Percentiles rank a stretch among this genome's conserved stretches.
Conservation (phyloP, 2,113 vertebrate species). For the Scartelaos histophorus region DNA sequence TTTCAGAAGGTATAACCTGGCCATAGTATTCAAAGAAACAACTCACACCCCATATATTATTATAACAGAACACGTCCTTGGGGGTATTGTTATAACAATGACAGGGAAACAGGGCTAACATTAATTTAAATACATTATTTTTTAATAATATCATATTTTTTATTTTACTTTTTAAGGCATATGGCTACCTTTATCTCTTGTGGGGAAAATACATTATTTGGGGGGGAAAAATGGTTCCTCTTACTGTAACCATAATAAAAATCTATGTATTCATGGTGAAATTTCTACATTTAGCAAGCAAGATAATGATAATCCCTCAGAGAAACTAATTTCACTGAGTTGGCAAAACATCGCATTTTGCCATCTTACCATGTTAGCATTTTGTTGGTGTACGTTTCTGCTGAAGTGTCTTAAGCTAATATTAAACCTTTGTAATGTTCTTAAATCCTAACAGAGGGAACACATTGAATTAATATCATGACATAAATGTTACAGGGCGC, state of each 20-base stretch:
- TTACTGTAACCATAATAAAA: conserved; percentile 40
- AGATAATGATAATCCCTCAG: conserved; percentile 45
- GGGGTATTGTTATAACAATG: not conserved
- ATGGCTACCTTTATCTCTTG: too few relatives aligned
- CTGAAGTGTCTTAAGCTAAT: conserved; percentile 34
- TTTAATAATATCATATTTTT: too few relatives aligned
- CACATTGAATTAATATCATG: not conserved
- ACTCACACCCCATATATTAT: not conserved
- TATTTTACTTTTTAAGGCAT: too few relatives aligned
- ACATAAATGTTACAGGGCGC: not conserved
- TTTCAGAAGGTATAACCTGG: not conserved
- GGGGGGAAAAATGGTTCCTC: not conserved
- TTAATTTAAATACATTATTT: not conserved
- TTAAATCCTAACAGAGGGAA: not conserved
- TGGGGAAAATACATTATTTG: not conserved
- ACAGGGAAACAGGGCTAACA: not conserved
- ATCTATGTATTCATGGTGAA: conserved; percentile 31
- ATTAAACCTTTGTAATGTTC: conserved; percentile 15
- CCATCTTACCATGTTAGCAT: conserved; percentile 55
- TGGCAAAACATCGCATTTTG: conserved; percentile 43
- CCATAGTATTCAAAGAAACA: not conserved
- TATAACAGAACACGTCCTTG: not conserved
- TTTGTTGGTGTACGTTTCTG: conserved; percentile 35
- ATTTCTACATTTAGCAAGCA: conserved; percentile 47
- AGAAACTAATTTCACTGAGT: conserved; percentile 45